phyloP scores from a whole-genome alignment of 2,888 invertebrate species.

The Epistrophe eligans region DNA sequence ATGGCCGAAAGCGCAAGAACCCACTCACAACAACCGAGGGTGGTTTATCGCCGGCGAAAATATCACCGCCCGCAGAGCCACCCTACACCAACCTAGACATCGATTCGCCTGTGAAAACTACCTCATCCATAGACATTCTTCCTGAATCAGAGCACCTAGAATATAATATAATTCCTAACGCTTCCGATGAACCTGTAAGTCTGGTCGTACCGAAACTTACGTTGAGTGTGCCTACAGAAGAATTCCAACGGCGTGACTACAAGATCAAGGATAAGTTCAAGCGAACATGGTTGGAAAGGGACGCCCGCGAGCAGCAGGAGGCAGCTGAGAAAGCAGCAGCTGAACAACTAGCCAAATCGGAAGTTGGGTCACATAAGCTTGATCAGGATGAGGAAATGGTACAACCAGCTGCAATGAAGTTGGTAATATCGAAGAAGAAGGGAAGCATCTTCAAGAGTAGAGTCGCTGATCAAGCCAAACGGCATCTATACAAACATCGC shows the following conservation, averaged over 20 bases:
- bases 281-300: conserved; percentile 80
- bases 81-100: conserved; percentile 38
- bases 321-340: conserved; percentile 56
- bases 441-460: conserved; percentile 96
- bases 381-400: conserved; percentile 84
- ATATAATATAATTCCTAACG: conserved; percentile 77
- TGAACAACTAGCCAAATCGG: conserved; percentile 58
- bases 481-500: conserved; percentile 94
- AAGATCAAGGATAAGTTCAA: conserved; percentile 83
- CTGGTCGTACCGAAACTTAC: conserved; percentile 68
- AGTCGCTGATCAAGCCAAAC: conserved; percentile 87
- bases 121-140: conserved; percentile 63
- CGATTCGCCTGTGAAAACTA: conserved; percentile 49
- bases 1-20: conserved; percentile 83
- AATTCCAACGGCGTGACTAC: conserved; percentile 81
- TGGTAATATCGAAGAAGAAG: conserved; percentile 92
- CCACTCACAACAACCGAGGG: conserved; percentile 66
- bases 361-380: conserved; percentile 78
- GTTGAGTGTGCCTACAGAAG: conserved; percentile 16
- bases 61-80: conserved; percentile 35
- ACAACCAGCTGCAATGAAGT: conserved; percentile 85
- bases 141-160: conserved; percentile 37
- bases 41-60: conserved; percentile 57
- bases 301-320: conserved; percentile 77
- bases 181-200: conserved; percentile 57